phyloP scores from a whole-genome alignment of 2,888 invertebrate genomes.

The Alcis repandata region DNA sequence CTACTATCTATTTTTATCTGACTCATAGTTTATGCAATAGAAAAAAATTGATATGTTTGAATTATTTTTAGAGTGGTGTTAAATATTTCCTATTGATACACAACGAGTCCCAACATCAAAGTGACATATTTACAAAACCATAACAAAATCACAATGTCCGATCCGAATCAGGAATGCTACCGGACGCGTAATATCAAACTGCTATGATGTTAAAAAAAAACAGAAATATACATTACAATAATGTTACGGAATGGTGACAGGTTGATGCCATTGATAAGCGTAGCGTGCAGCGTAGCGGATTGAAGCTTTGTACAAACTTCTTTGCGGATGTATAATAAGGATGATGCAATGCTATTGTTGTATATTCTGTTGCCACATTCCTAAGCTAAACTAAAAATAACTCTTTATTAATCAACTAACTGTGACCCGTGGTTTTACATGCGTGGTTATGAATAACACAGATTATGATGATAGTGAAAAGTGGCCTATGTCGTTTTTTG shows the following conservation, averaged over 20 bases:
- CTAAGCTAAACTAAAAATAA: not conserved
- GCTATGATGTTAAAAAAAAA: constrained; percentile 45
- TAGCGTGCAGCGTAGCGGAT: constrained; percentile 26
- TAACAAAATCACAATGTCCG: constrained; percentile 37
- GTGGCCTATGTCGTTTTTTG: no score
- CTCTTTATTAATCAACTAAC: no score
- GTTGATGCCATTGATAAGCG: constrained; percentile 23
- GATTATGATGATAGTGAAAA: no score
- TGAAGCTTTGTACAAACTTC: not conserved
- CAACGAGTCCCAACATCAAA: constrained; percentile 37
- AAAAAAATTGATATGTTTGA: no score
- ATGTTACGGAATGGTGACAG: constrained; percentile 43
- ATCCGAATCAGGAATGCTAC: constrained; percentile 54
- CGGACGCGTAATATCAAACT: constrained; percentile 49
- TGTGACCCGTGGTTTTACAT: no score
- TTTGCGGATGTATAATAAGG: not conserved
- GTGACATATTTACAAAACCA: constrained; percentile 41
- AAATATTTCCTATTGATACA: not conserved
- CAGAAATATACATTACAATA: constrained; percentile 53
- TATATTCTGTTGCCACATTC: not conserved
- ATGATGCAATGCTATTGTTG: not conserved
- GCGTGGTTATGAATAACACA: no score
- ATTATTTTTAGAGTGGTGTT: no score
- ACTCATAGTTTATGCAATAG: no score
- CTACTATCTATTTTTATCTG: no score